Percentiles rank a stretch among this genome's conserved stretches.
Evolutionary conservation across 2,888 invertebrate species (phyloP).

Genomic region (Unio delphinus): DNA sequence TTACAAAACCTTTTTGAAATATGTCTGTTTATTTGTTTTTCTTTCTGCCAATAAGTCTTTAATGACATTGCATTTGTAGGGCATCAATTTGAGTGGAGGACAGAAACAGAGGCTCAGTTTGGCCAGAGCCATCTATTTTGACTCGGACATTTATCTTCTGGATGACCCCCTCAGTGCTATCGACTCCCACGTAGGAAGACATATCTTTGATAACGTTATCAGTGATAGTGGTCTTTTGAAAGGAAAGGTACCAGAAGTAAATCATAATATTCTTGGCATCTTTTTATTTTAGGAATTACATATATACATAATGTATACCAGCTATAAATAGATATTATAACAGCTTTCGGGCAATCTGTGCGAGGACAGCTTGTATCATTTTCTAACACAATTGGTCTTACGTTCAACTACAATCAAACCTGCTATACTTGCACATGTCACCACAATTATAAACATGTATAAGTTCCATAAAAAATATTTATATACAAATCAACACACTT

Average conservation of each 20-base stretch:
- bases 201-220: constrained; percentile 68
- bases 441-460: too few species aligned
- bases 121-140: constrained; percentile 66
- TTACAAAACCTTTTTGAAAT: too few species aligned
- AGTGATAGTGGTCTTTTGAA: constrained; percentile 60
- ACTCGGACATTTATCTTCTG: constrained; percentile 67
- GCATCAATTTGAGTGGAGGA: constrained; percentile 69
- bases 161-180: constrained; percentile 71
- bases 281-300: background rate
- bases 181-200: constrained; percentile 67
- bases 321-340: too few species aligned
- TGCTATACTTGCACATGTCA: too few species aligned
- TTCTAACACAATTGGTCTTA: too few species aligned
- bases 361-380: too few species aligned
- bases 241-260: constrained; percentile 42
- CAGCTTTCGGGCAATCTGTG: too few species aligned
- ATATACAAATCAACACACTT: too few species aligned
- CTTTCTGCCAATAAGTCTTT: too few species aligned
- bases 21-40: too few species aligned
- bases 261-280: background rate
- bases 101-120: constrained; percentile 69
- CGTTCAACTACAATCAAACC: too few species aligned
- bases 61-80: constrained; percentile 35
- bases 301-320: background rate
- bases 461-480: too few species aligned